Evolutionary conservation across 2,797 vertebrate genomes (phyloP).

Genomic region (Parambassis ranga): DNA sequence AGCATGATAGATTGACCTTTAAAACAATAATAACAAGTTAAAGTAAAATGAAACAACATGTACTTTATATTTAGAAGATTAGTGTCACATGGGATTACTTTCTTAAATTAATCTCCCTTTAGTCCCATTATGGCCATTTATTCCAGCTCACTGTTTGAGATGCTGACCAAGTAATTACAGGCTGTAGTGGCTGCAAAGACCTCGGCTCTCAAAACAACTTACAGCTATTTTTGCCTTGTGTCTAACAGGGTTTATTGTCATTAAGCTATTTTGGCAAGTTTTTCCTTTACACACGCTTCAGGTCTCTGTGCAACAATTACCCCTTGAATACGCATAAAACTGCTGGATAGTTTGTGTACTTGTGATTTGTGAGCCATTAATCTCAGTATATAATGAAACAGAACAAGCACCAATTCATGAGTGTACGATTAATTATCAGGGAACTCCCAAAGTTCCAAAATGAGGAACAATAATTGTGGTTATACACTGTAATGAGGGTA

Average conservation of each 20-base stretch:
- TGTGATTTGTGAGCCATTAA: neutral
- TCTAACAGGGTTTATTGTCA: neutral
- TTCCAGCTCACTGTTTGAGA: slow-evolving; percentile 10
- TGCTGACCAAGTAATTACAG: slow-evolving; percentile 30
- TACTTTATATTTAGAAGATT: slow-evolving; percentile 28
- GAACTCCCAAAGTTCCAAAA: neutral
- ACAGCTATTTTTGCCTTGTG: slow-evolving; percentile 9
- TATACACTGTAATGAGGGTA: neutral
- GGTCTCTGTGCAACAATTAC: neutral
- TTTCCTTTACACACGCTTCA: neutral
- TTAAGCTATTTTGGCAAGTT: neutral
- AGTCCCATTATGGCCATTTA: slow-evolving; percentile 7
- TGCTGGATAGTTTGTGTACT: neutral
- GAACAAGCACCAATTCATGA: neutral
- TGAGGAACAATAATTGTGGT: neutral
- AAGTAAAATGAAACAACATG: neutral
- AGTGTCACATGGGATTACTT: slow-evolving; percentile 32
- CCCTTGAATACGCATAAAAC: slow-evolving; percentile 6
- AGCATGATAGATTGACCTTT: slow-evolving; percentile 8
- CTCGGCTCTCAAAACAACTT: slow-evolving; percentile 5
- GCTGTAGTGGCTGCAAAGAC: slow-evolving; percentile 11
- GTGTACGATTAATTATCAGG: neutral
- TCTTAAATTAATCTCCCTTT: slow-evolving; percentile 35
- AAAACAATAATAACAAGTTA: neutral
- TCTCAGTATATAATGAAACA: neutral